Percentiles rank a stretch among this genome's conserved stretches.
These are phyloP conservation scores for Cottus gobio DNA, from an alignment of 2,113 vertebrate genomes.

Conservation along the genomic window DNA sequence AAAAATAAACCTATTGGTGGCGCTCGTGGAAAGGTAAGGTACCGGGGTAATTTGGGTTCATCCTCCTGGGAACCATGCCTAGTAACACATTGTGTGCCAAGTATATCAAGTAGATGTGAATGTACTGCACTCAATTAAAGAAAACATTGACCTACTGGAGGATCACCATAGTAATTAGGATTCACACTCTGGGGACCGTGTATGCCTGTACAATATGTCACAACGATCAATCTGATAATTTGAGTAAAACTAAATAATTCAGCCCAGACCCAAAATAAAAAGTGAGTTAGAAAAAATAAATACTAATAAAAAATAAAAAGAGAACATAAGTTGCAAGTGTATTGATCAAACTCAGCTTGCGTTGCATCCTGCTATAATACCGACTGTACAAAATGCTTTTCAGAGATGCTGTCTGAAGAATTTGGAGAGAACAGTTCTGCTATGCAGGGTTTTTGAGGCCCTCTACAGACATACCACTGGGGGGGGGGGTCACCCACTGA, in stretches of 20 bases:
- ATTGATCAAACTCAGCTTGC: not conserved
- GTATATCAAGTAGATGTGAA: not conserved
- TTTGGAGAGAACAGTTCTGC: not conserved
- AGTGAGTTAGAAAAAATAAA: not conserved
- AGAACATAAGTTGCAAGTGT: not conserved
- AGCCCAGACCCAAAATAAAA: not conserved
- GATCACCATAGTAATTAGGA: not conserved
- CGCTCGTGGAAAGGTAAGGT: not conserved
- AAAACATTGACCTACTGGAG: not conserved
- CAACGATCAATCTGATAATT: not conserved
- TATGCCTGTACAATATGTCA: not conserved
- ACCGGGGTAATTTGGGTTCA: not conserved
- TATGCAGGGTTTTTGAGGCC: not conserved
- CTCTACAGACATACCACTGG: constrained; percentile 3
- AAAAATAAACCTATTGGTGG: not conserved
- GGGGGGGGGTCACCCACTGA: not conserved
- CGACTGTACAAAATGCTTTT: not conserved
- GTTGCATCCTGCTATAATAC: not conserved
- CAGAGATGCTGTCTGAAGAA: not conserved
- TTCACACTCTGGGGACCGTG: not conserved
- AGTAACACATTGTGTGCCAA: not conserved
- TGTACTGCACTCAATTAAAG: not conserved
- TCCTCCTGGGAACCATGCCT: not conserved
- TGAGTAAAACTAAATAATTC: not conserved
- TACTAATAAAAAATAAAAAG: not conserved